phyloP scores from a whole-genome alignment of 2,113 vertebrate genomes.

The Copsychus sechellarum region DNA sequence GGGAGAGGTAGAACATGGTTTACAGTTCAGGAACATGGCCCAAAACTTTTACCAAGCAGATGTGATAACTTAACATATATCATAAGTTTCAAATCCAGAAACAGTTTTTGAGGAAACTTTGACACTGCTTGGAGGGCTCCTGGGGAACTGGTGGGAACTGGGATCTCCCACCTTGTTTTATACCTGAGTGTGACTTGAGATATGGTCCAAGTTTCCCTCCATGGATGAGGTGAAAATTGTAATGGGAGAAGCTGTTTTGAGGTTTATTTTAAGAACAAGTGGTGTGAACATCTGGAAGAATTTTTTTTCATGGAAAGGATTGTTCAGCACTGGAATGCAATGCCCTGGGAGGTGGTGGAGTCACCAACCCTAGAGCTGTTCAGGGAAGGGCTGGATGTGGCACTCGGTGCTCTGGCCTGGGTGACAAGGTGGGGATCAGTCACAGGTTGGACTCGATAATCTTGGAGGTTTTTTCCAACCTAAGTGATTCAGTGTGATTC shows the following conservation, averaged over 20 bases:
- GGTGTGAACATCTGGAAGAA: neutral
- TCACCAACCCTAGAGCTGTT: neutral
- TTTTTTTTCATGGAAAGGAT: neutral
- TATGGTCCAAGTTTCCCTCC: neutral
- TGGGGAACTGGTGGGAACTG: neutral
- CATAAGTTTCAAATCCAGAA: neutral
- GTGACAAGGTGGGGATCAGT: neutral
- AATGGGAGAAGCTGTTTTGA: neutral
- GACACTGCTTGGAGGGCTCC: neutral
- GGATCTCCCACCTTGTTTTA: neutral
- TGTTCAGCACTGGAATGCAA: neutral
- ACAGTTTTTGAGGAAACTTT: neutral
- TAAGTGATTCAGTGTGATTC: neutral
- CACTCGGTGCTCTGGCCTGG: neutral
- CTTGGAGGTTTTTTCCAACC: neutral
- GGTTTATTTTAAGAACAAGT: neutral
- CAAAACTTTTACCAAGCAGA: neutral
- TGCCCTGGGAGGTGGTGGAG: neutral
- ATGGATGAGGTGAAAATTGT: neutral
- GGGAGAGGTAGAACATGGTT: neutral
- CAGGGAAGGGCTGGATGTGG: fast-evolving
- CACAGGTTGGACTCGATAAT: neutral
- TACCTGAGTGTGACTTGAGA: neutral
- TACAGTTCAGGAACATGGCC: neutral
- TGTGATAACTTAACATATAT: too few relatives aligned